A percentile compares a stretch with the other conserved stretches of the same genome.
These are phyloP conservation scores for Amorpha juglandis DNA, from an alignment of 2,888 invertebrate genomes.

Conservation along the genomic window DNA sequence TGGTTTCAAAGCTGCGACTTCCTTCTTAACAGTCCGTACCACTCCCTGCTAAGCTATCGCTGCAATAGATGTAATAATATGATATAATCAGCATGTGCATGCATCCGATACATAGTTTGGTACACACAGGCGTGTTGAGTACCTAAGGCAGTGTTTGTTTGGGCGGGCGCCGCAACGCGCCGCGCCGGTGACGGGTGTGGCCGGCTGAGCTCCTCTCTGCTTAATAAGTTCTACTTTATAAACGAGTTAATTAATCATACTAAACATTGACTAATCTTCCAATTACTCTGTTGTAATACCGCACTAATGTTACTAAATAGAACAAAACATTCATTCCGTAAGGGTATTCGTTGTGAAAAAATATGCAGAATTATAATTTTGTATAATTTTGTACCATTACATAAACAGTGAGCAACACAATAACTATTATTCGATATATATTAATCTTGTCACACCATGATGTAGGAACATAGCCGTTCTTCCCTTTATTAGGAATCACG, in stretches of 20 bases:
- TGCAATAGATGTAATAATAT: neutral
- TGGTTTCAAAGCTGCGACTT: no score
- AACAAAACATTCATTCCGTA: conserved; percentile 5
- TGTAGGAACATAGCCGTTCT: neutral
- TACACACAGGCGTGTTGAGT: neutral
- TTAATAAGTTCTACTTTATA: conserved; percentile 59
- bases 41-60: neutral
- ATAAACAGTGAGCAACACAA: conserved; percentile 6
- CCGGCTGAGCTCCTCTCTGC: conserved; percentile 38
- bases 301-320: conserved; percentile 8
- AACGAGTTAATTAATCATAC: conserved; percentile 71
- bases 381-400: no score
- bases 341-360: conserved; percentile 37
- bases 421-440: neutral
- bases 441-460: neutral
- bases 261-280: conserved; percentile 50
- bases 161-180: conserved; percentile 38
- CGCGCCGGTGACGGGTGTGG: conserved; percentile 32
- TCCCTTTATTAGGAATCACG: neutral
- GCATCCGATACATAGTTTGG: conserved; percentile 5
- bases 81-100: conserved; percentile 5
- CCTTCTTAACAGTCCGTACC: no score
- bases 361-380: no score
- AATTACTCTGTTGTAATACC: conserved; percentile 15
- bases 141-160: conserved; percentile 44